Evolutionary conservation across 2,888 invertebrate species (phyloP).

Genomic region (Meiosimyza decipiens): DNA sequence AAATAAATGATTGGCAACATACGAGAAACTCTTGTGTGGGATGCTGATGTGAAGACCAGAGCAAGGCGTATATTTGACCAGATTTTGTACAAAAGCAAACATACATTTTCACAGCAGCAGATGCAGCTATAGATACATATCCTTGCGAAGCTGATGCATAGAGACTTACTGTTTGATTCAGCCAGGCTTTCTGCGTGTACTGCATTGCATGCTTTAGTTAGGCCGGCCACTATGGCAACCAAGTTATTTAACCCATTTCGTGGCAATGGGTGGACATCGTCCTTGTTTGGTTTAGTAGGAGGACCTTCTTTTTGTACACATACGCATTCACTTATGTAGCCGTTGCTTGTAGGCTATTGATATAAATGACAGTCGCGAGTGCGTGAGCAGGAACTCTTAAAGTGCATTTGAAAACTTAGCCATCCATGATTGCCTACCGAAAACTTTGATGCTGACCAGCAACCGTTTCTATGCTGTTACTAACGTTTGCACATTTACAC

Average conservation of each 20-base stretch:
- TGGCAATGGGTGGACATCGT: conserved; percentile 1
- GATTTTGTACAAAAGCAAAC: not conserved
- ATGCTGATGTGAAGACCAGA: no score
- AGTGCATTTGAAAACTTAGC: conserved; percentile 11
- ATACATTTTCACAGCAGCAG: conserved; percentile 10
- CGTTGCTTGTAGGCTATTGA: not conserved
- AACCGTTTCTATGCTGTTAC: no score
- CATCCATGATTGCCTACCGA: no score
- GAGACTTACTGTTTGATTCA: no score
- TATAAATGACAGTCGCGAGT: conserved; percentile 4
- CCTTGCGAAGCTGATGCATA: no score
- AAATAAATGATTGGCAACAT: no score
- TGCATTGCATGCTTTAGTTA: conserved; percentile 33
- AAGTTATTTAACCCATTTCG: conserved; percentile 32
- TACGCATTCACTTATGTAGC: not conserved
- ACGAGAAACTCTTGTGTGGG: no score
- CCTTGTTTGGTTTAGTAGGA: not conserved
- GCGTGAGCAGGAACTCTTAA: not conserved
- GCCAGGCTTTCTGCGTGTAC: not conserved
- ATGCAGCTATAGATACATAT: conserved; percentile 12
- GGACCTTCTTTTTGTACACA: not conserved
- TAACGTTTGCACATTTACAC: no score
- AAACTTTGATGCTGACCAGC: no score
- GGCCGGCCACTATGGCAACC: conserved; percentile 31
- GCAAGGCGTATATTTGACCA: no score